Conservation (phyloP, 1,140 invertebrate species). For the Drosophila nebulosa region DNA sequence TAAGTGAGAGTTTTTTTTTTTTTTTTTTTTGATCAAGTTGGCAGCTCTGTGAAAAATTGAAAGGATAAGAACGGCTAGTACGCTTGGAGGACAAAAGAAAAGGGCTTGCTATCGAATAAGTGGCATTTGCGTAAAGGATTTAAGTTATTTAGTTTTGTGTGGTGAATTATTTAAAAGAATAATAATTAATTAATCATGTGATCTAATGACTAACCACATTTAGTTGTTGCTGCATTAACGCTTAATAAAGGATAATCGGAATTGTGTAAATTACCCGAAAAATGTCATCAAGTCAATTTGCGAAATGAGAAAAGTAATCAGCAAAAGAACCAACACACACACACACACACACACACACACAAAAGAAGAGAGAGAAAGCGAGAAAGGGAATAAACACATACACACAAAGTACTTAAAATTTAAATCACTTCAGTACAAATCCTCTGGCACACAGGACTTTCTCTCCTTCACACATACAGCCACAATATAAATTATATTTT, state of each 20-base stretch:
- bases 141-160: no score
- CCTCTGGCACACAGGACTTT: conserved; percentile 33
- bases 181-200: neutral
- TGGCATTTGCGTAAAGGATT: no score
- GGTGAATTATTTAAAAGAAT: neutral
- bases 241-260: conserved; percentile 35
- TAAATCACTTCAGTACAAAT: conserved; percentile 75
- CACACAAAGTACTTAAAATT: conserved; percentile 75
- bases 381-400: conserved; percentile 20
- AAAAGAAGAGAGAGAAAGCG: no score
- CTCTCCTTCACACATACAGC: conserved; percentile 36
- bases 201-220: neutral
- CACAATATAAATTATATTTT: conserved; percentile 77
- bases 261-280: conserved; percentile 69
- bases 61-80: no score
- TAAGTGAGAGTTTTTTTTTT: no score
- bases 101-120: no score
- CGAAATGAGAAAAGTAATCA: conserved; percentile 77
- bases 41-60: neutral
- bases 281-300: conserved; percentile 78
- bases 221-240: neutral
- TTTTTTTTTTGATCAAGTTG: neutral
- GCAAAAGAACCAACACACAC: conserved; percentile 39
- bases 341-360: no score
- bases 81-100: no score